These are phyloP conservation scores for Cheilosia scutellata DNA, from an alignment of 2,888 invertebrate genomes.

Conservation along the genomic window DNA sequence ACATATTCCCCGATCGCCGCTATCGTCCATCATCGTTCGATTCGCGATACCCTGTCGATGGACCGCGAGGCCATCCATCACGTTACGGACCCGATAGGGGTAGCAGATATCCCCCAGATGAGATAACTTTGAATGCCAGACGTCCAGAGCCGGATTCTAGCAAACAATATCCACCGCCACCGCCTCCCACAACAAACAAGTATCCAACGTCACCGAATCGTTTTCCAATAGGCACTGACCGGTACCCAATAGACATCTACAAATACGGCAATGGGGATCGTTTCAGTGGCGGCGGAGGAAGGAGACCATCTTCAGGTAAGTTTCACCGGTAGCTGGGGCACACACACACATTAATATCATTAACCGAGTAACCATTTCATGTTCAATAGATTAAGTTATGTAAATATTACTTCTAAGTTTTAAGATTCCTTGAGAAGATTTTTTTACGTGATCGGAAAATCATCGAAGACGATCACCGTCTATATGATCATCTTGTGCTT, in stretches of 20 bases:
- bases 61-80: conserved; percentile 52
- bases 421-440: background rate
- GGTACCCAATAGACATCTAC: conserved; percentile 84
- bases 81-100: conserved; percentile 77
- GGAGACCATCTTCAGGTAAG: conserved; percentile 78
- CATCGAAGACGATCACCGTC: too few relatives aligned
- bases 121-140: conserved; percentile 81
- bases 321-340: conserved; percentile 45
- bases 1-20: conserved; percentile 84
- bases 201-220: conserved; percentile 85
- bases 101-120: conserved; percentile 80
- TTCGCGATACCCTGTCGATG: conserved; percentile 82
- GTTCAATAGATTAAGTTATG: background rate
- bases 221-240: conserved; percentile 85
- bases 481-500: too few relatives aligned
- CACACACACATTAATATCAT: conserved; percentile 38
- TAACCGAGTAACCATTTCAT: conserved; percentile 49
- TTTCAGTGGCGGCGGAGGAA: conserved; percentile 84
- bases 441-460: background rate
- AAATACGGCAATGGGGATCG: conserved; percentile 86
- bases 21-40: conserved; percentile 83
- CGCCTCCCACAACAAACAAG: conserved; percentile 84
- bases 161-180: conserved; percentile 85
- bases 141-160: conserved; percentile 85
- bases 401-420: background rate